Base-by-base conservation (phyloP, 2,113 vertebrate genomes). In the Balaeniceps rex region DNA sequence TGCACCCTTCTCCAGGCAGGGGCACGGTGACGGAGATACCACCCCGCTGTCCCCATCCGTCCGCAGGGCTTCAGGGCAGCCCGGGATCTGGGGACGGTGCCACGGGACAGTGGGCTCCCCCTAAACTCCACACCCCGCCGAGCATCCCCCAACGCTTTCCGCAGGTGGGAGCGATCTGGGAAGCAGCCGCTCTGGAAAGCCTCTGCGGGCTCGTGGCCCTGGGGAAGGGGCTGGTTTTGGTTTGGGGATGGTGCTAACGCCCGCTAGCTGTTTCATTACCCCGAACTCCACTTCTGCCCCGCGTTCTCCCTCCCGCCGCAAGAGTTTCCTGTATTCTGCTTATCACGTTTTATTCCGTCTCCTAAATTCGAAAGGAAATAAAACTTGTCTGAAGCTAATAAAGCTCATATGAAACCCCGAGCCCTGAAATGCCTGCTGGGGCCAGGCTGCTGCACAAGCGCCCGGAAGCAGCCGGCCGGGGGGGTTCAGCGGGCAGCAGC, bases 251-350 rank as follows among this genome's bases (percentile, higher is more conserved):
- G 36, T 36, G 64, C 87, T 87, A 44, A 75, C 68, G 49, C 78
- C 84, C 77, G 1, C 51, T 33, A 83, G 82, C 87, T 94, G 90
- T 94, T 93, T 91, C 93, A 93, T 96, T 91, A 88, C 54, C 58
- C 69, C 16, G 7, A 33, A 21, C 34, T 74, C 79, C 3, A 1
- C 47, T 47, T n/a, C 57, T 91, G 52, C 76, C 65, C 76, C 14
- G 25, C 2, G 1, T 11, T 47, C 47, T 33, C 22, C 49, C 75
- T 72, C 79, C 72, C 0, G 0, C 34, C 11, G 0, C 72, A 76
- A 49, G 46, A 58, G 78, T 77, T 87, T 87, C 79, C 75, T 78
- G 64, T 26, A 9, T 38, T 77, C 44, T 55, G 36, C 83, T 77
- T 36, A 64, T 91, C 83, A 17, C 14, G 1, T 78, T 94, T 85